Percentiles rank a stretch among this genome's conserved stretches.
These are phyloP conservation scores for Ochropleura plecta DNA, from an alignment of 2,888 invertebrate genomes.

Conservation along the genomic window DNA sequence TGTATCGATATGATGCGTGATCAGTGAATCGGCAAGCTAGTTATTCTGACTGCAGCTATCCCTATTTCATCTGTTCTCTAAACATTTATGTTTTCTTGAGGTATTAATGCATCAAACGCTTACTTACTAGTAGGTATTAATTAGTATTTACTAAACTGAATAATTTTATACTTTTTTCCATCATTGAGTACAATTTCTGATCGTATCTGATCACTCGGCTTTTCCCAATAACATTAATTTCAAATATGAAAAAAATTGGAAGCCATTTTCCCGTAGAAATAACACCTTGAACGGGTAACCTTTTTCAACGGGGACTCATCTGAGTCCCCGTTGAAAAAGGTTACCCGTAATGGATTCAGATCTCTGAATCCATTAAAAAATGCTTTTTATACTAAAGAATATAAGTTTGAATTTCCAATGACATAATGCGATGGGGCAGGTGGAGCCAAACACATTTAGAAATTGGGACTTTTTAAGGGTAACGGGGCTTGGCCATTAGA, in stretches of 20 bases:
- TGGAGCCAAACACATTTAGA: constrained; percentile 33
- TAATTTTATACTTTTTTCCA: not conserved
- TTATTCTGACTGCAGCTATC: not conserved
- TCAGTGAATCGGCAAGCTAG: not conserved
- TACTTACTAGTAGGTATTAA: not conserved
- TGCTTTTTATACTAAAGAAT: not conserved
- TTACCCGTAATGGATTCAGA: too few species aligned
- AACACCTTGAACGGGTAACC: constrained; percentile 16
- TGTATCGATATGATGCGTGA: not conserved
- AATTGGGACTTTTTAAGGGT: constrained; percentile 38
- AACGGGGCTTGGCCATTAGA: constrained; percentile 8
- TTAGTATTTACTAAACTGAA: not conserved
- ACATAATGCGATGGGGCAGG: constrained; percentile 10
- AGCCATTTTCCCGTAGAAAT: constrained; percentile 32
- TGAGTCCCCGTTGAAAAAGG: too few species aligned
- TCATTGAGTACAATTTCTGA: not conserved
- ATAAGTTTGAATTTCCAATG: constrained; percentile 30
- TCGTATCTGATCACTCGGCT: not conserved
- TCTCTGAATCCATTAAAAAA: constrained; percentile 20
- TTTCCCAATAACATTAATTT: constrained; percentile 9
- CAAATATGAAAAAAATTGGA: constrained; percentile 40
- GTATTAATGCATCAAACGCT: not conserved
- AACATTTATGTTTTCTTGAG: not conserved
- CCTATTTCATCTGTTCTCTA: not conserved
- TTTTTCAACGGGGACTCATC: constrained; percentile 2